phyloP scores from a whole-genome alignment of 2,888 invertebrate genomes.

The Hirtodrosophila cameraria region DNA sequence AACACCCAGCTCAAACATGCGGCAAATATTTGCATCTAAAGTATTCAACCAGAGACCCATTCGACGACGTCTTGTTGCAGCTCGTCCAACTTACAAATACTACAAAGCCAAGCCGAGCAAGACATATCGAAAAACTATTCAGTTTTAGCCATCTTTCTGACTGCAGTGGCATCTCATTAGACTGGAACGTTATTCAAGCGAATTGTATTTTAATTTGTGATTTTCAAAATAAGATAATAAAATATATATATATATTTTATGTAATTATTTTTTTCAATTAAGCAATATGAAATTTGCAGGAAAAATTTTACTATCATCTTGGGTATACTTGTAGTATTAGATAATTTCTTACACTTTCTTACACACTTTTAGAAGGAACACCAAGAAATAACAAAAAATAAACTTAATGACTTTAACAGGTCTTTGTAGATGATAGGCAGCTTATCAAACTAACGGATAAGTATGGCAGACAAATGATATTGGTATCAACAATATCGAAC shows the following conservation, averaged over 20 bases:
- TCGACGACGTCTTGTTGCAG: slow-evolving; percentile 12
- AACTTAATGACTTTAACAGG: too few relatives aligned
- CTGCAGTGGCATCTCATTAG: slow-evolving; percentile 1
- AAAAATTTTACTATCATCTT: too few relatives aligned
- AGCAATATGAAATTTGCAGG: not conserved
- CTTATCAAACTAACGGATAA: too few relatives aligned
- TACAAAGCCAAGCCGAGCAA: slow-evolving; percentile 4
- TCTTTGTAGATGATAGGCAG: too few relatives aligned
- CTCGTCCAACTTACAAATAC: slow-evolving; percentile 15
- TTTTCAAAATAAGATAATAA: slow-evolving; percentile 13
- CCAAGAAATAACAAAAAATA: too few relatives aligned
- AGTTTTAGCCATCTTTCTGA: not conserved
- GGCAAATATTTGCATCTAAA: not conserved
- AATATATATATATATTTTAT: not conserved
- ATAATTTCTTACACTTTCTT: too few relatives aligned
- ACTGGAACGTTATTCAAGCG: slow-evolving; percentile 14
- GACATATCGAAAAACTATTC: too few relatives aligned
- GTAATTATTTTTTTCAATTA: not conserved
- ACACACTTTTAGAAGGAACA: too few relatives aligned
- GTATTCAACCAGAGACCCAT: not conserved
- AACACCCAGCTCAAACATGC: slow-evolving; percentile 4
- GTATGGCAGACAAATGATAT: too few relatives aligned
- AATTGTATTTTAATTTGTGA: slow-evolving; percentile 12
- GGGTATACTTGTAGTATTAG: too few relatives aligned
- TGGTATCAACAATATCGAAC: too few relatives aligned